phyloP scores from a whole-genome alignment of 2,888 invertebrate genomes.

The Exephanes ischioxanthus region DNA sequence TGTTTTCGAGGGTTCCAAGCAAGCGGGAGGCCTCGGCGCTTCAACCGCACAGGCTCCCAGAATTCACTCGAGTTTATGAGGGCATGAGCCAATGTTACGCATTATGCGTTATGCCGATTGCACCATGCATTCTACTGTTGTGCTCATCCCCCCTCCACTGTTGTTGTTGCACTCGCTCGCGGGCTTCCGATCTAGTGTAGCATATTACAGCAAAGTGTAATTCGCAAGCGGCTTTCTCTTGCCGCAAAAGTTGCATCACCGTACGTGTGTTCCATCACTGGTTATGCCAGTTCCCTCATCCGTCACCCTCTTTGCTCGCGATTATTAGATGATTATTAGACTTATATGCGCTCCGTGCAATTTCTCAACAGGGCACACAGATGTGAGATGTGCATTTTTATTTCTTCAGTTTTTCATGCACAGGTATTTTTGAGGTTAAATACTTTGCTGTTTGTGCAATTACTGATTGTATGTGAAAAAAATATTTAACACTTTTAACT shows the following conservation, averaged over 20 bases:
- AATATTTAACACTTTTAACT: too few species aligned
- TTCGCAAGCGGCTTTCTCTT: constrained; percentile 60
- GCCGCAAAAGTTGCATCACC: constrained; percentile 54
- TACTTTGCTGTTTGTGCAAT: too few species aligned
- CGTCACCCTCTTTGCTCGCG: constrained; percentile 38
- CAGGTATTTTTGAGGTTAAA: constrained; percentile 29
- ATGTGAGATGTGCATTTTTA: not conserved
- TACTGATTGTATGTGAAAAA: too few species aligned
- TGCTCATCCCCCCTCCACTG: constrained; percentile 25
- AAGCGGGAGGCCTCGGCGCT: constrained; percentile 5
- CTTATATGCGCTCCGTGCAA: constrained; percentile 54
- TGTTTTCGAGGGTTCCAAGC: constrained; percentile 61
- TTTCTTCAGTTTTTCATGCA: constrained; percentile 5
- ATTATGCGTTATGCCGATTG: constrained; percentile 74
- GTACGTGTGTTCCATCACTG: constrained; percentile 60
- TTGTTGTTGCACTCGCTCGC: constrained; percentile 10
- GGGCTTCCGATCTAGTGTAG: constrained; percentile 52
- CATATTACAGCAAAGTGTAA: constrained; percentile 20
- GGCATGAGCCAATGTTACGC: constrained; percentile 75
- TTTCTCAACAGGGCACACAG: constrained; percentile 54
- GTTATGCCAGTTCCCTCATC: constrained; percentile 44
- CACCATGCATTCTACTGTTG: constrained; percentile 51
- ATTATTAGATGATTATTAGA: constrained; percentile 65
- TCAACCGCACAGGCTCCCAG: constrained; percentile 6
- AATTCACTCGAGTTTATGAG: constrained; percentile 53